Base-by-base conservation (phyloP, 2,888 invertebrate genomes). In the Diarsia brunnea region DNA sequence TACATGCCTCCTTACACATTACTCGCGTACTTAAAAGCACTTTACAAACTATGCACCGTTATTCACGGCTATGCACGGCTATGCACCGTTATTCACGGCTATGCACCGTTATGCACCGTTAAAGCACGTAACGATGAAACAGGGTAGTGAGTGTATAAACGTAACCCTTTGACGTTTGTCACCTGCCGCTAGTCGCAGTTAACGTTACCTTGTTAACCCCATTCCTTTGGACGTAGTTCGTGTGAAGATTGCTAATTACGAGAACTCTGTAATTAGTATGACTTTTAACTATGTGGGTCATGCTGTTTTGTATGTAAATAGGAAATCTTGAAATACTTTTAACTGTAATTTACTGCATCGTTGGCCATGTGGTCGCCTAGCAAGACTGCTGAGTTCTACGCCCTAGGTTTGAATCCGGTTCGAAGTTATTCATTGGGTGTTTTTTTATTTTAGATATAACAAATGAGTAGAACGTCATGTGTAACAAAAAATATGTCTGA, bases 121-220 rank as follows among this genome's bases (percentile, higher is more conserved):
- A 49, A 16, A n/a, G 3, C 43, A 31, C 51, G 45, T 24, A 12
- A 38, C 49, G 24, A 47, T 31, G 45, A 7, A 14, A 1, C 61
- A n/a, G 21, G 14, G 12, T 38, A 38, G 38, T 4, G 38, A 24
- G 21, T 12, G 31, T n/a, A 10, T 24, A 5, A 24, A 47, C 21
- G 53, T 49, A 24, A 14, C 31, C 10, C 60, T 61, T 79, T 73
- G 69, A 66, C 45, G 58, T 38, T 47, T 38, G 70, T 63, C 70
- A 73, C 76, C 31, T 63, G 49, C 11, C 51, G 21, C 55, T 38
- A 12, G 24, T 12, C 51, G 49, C 63, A 64, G 68, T 80, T 45
- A 58, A 55, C 49, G 70, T 49, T 66, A 60, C 60, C 80, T 75
- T 63, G 81, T 81, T 84, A 66, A 84, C 83, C 81, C 14, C 55